Evolutionary conservation across 2,113 vertebrate species (phyloP).

Genomic region (Thymallus thymallus): DNA sequence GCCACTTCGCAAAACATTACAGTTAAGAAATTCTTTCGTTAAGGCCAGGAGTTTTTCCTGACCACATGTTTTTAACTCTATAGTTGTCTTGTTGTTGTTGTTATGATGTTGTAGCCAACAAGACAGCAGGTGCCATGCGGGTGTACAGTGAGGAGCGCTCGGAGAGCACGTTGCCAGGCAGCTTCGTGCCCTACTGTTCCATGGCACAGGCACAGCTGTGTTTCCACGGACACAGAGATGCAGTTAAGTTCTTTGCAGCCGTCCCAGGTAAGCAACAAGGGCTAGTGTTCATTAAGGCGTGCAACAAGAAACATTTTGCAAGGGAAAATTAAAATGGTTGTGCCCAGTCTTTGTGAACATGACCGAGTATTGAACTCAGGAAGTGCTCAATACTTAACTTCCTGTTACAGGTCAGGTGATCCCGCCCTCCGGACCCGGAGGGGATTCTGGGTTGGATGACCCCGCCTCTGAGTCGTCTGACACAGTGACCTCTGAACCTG

Average conservation of each 20-base stretch:
- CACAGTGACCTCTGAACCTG: constrained; percentile 75
- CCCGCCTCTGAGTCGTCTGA: constrained; percentile 73
- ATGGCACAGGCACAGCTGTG: constrained; percentile 99
- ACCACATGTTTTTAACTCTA: no score
- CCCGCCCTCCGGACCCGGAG: constrained; percentile 61
- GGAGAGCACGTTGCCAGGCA: constrained; percentile 76
- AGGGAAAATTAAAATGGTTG: no score
- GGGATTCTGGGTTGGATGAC: constrained; percentile 76
- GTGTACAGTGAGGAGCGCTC: constrained; percentile 84
- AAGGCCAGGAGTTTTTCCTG: no score
- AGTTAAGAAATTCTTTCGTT: no score
- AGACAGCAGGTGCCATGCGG: constrained; percentile 78
- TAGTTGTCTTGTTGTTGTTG: no score
- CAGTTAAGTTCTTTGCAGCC: constrained; percentile 95
- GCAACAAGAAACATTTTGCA: no score
- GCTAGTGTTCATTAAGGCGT: no score
- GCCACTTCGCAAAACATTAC: no score
- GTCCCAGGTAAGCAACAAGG: constrained; percentile 81
- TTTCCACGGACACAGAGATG: constrained; percentile 95
- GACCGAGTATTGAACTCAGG: background rate
- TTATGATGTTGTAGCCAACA: constrained; percentile 78
- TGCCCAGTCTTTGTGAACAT: background rate
- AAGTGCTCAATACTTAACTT: background rate
- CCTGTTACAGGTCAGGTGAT: constrained; percentile 62
- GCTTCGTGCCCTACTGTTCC: constrained; percentile 95